Percentiles rank a stretch among this genome's conserved stretches.
Evolutionary conservation across 2,888 invertebrate species (phyloP).

Genomic region (Marronus borbonicus): DNA sequence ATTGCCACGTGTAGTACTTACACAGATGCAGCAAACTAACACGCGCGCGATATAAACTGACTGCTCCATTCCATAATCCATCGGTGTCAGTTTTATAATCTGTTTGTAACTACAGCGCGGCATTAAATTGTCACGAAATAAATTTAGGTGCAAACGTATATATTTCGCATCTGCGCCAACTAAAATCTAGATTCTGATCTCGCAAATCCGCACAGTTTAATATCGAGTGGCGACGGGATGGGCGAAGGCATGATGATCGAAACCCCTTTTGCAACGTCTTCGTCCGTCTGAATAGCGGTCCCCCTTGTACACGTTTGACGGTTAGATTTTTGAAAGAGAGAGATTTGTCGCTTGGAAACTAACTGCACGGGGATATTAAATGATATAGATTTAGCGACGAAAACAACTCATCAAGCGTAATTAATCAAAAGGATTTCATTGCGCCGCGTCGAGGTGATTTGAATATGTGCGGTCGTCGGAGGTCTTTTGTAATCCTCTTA

Average conservation of each 20-base stretch:
- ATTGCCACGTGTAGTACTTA: too few species aligned
- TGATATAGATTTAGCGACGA: slow-evolving; percentile 23
- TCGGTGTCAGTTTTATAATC: slow-evolving; percentile 62
- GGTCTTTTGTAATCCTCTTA: slow-evolving; percentile 7
- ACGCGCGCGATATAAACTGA: slow-evolving; percentile 5
- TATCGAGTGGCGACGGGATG: slow-evolving; percentile 8
- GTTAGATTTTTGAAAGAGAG: slow-evolving; percentile 31
- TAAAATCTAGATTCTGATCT: slow-evolving; percentile 39
- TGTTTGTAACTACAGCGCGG: slow-evolving; percentile 61
- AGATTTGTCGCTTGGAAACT: slow-evolving; percentile 10
- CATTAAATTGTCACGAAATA: slow-evolving; percentile 63
- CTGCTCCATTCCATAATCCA: slow-evolving; percentile 57
- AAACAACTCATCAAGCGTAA: slow-evolving; percentile 29
- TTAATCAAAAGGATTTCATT: slow-evolving; percentile 39
- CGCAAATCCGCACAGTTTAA: slow-evolving; percentile 29
- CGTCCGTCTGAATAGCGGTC: neutral
- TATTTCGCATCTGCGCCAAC: slow-evolving; percentile 44
- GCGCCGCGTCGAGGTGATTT: slow-evolving; percentile 15
- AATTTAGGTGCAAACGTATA: slow-evolving; percentile 55
- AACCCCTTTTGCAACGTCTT: slow-evolving; percentile 4
- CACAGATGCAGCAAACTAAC: too few species aligned
- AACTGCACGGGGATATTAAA: slow-evolving; percentile 3
- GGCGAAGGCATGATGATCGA: neutral
- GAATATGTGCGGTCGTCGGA: slow-evolving; percentile 25
- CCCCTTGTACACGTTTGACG: neutral